These are phyloP conservation scores for Crocidura indochinensis DNA, from an alignment of 2,797 vertebrate genomes.

Conservation along the genomic window DNA sequence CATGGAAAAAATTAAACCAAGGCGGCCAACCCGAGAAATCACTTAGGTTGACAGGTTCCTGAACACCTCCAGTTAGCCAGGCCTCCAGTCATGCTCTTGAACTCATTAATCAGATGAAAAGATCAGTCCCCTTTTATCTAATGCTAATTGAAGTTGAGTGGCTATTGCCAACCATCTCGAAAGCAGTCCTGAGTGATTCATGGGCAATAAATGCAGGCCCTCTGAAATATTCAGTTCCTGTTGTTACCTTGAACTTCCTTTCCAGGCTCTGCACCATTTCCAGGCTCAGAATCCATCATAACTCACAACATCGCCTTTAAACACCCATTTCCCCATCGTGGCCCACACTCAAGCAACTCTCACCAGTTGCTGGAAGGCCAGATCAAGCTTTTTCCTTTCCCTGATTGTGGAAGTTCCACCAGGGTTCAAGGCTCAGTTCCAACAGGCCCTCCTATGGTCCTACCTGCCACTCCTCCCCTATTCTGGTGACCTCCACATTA, in stretches of 20 bases:
- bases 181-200: constrained; percentile 19
- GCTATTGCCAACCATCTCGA: not conserved
- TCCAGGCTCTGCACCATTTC: not conserved
- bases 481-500: no score
- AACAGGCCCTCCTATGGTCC: not conserved
- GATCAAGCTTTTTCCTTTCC: not conserved
- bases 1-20: not conserved
- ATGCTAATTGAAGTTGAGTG: not conserved
- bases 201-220: not conserved
- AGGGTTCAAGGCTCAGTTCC: not conserved
- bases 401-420: not conserved
- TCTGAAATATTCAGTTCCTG: constrained; percentile 54
- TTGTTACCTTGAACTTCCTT: not conserved
- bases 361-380: not conserved
- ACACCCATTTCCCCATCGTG: no score
- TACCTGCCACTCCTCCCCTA: no score
- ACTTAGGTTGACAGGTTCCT: not conserved
- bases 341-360: not conserved
- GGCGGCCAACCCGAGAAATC: not conserved
- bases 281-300: not conserved
- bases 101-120: not conserved
- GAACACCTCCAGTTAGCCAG: not conserved
- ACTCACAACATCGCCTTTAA: not conserved
- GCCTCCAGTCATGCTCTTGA: not conserved
- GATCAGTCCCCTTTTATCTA: constrained; percentile 1